Conservation (phyloP, 2,888 invertebrate species). For the Molorchus minor region DNA sequence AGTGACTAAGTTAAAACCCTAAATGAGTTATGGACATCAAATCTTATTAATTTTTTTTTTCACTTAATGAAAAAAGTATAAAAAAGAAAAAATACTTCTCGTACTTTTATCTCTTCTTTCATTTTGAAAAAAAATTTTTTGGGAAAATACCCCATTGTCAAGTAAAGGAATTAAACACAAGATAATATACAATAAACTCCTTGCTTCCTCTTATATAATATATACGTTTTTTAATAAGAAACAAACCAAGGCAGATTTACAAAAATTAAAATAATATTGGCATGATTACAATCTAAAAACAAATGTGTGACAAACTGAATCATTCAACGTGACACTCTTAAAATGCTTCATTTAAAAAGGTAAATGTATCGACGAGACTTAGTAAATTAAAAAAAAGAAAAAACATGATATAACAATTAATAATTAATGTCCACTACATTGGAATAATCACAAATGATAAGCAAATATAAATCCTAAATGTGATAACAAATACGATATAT, state of each 20-base stretch:
- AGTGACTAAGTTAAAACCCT: too few relatives aligned
- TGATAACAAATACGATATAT: conserved; percentile 20
- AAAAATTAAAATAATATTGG: conserved; percentile 3
- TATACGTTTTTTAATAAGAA: conserved; percentile 3
- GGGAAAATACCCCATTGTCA: too few relatives aligned
- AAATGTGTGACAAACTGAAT: conserved; percentile 11
- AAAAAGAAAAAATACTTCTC: too few relatives aligned
- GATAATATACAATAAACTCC: conserved; percentile 24
- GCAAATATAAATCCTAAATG: background rate
- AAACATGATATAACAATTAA: background rate
- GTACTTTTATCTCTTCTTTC: too few relatives aligned
- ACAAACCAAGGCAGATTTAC: conserved; percentile 19
- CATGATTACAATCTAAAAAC: conserved; percentile 3
- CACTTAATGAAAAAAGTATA: too few relatives aligned
- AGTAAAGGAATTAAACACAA: conserved; percentile 18
- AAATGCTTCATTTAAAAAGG: background rate
- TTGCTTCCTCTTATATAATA: conserved; percentile 22
- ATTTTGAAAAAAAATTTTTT: too few relatives aligned
- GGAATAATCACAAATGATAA: conserved; percentile 15
- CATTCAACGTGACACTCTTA: conserved; percentile 5
- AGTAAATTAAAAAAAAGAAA: background rate
- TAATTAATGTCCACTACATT: conserved; percentile 16
- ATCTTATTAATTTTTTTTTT: too few relatives aligned
- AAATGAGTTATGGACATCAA: too few relatives aligned
- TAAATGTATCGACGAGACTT: background rate